Evolutionary conservation across 2,113 vertebrate genomes (phyloP).

Genomic region (Phalacrocorax brasilianus): DNA sequence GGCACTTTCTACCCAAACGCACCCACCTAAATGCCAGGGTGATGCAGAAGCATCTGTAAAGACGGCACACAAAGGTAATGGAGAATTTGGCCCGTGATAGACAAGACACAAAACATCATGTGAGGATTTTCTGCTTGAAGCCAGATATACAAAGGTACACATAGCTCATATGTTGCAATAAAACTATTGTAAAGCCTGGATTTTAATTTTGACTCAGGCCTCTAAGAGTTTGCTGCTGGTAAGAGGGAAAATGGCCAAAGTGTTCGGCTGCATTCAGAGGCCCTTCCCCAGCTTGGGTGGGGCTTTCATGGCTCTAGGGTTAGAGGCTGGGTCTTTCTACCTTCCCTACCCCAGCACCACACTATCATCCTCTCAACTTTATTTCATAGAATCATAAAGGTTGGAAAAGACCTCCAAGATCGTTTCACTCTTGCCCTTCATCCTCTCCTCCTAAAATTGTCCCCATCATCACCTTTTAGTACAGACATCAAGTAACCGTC

Average conservation of each 20-base stretch:
- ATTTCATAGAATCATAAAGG: neutral
- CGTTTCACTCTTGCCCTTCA: neutral
- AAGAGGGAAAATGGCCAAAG: neutral
- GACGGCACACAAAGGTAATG: neutral
- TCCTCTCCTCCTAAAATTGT: neutral
- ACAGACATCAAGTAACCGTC: neutral
- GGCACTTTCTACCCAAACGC: neutral
- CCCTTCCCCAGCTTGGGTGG: neutral
- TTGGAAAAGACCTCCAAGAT: no score
- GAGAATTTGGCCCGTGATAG: accelerated
- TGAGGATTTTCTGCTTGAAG: neutral
- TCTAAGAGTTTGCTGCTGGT: neutral
- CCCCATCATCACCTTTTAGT: neutral
- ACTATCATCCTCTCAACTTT: neutral
- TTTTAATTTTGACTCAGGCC: neutral
- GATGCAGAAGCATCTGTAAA: neutral
- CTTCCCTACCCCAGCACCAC: neutral
- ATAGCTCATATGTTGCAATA: accelerated
- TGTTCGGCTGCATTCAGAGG: accelerated
- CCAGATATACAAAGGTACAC: neutral
- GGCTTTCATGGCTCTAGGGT: neutral
- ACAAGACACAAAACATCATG: neutral
- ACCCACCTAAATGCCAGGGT: no score
- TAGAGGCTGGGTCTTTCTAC: neutral
- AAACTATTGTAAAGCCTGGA: neutral